Percentiles rank a stretch among this genome's conserved stretches.
Conservation (phyloP, 2,888 invertebrate species). For the Drosophila meridionalis region DNA sequence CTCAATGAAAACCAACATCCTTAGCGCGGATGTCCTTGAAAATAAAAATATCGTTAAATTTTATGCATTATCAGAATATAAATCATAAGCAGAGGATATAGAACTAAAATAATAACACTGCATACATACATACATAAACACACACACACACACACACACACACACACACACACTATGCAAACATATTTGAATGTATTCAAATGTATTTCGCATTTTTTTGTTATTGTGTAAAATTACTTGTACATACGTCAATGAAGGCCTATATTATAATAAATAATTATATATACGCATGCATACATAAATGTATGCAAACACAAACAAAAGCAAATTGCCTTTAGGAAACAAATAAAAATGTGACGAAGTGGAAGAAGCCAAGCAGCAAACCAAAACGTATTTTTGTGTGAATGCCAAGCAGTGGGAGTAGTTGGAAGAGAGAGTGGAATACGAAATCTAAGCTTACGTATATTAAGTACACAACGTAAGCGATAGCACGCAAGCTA, state of each 20-base stretch:
- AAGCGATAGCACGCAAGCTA: slow-evolving; percentile 57
- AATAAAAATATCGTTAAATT: slow-evolving; percentile 53
- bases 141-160: background rate
- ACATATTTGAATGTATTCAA: background rate
- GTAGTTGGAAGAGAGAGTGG: background rate
- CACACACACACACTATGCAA: slow-evolving; percentile 20
- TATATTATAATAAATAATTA: slow-evolving; percentile 11
- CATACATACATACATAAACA: too few species aligned
- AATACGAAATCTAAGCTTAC: slow-evolving; percentile 36
- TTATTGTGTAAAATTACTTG: slow-evolving; percentile 5
- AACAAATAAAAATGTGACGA: slow-evolving; percentile 58
- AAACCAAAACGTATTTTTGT: slow-evolving; percentile 54
- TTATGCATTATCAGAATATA: slow-evolving; percentile 59
- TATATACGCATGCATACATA: slow-evolving; percentile 10
- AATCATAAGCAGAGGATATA: slow-evolving; percentile 7
- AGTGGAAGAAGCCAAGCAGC: background rate
- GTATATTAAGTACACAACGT: slow-evolving; percentile 47
- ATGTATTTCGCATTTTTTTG: background rate
- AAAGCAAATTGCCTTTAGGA: slow-evolving; percentile 71
- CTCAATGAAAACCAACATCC: background rate
- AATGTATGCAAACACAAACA: slow-evolving; percentile 35
- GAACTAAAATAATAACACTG: slow-evolving; percentile 11
- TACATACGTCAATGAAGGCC: slow-evolving; percentile 14
- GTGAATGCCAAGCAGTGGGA: slow-evolving; percentile 31
- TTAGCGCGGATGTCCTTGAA: background rate